Conservation (phyloP, 2,113 vertebrate species). For the Solea senegalensis region DNA sequence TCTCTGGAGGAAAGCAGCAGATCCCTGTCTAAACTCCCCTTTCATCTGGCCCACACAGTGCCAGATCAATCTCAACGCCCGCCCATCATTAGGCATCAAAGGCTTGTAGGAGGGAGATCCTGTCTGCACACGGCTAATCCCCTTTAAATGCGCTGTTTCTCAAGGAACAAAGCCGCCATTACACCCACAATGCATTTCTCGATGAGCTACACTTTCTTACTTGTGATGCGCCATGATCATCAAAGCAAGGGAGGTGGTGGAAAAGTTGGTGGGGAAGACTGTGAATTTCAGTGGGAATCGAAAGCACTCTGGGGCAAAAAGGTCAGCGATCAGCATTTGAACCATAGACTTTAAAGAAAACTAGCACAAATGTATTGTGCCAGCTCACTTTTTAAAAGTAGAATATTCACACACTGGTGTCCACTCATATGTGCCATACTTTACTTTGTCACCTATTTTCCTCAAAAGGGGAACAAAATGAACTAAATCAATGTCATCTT, state of each 20-base stretch:
- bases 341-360: no score
- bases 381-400: no score
- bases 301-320: no score
- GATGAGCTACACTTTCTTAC: slow-evolving; percentile 37
- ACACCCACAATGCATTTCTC: slow-evolving; percentile 56
- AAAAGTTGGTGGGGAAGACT: slow-evolving; percentile 31
- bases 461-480: no score
- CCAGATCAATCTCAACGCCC: slow-evolving; percentile 69
- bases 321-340: no score
- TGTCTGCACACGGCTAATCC: slow-evolving; percentile 69
- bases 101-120: slow-evolving; percentile 59
- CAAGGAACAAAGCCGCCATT: slow-evolving; percentile 69
- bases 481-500: no score
- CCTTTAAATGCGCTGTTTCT: slow-evolving; percentile 65
- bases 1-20: slow-evolving; percentile 63
- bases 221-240: slow-evolving; percentile 30
- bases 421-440: no score
- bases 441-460: no score
- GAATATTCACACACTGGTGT: no score
- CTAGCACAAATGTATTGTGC: no score
- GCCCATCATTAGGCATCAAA: slow-evolving; percentile 79
- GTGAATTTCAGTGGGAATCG: slow-evolving; percentile 4
- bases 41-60: slow-evolving; percentile 76
- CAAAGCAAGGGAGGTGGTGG: slow-evolving; percentile 38
- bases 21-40: slow-evolving; percentile 60